Base-by-base conservation (phyloP, 2,888 invertebrate genomes). In the Dromius quadrimaculatus region DNA sequence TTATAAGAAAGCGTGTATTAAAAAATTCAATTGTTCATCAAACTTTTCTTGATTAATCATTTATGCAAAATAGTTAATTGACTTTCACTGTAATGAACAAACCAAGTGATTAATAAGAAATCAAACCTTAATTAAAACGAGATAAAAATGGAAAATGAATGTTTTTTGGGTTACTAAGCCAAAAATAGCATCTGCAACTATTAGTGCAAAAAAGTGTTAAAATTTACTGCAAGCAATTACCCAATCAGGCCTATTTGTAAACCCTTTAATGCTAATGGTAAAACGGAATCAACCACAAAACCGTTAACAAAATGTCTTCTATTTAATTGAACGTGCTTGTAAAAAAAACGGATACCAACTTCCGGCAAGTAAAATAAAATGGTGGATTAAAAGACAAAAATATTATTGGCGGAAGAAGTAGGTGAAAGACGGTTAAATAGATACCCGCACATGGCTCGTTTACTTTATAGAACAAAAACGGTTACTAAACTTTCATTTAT, bases 251-350 rank as follows among this genome's bases (percentile, higher is more conserved):
- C n/a, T 23, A 54, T 54, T 54, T 32, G 28, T 28, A 23, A 13
- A 5, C n/a, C 11, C 1, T 13, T 15, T 32, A 28, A 41, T 41
- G 50, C 50, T 54, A 54, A 54, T 54, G 50, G 50, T 54, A 54
- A 54, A 54, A 32, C 11, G 15, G 50, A 32, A 15, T 54, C 28
- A 54, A 54, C 50, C 22, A 41, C 38, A 43, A 45, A 68, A 59
- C 68, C 68, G 68, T 68, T 68, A 68, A 59, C 34, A 68, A 45
- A 68, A 59, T 68, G 68, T 59, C 43, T 17, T 57, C 66, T 36
- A 59, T 13, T 20, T 68, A 68, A 68, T 68, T 68, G 68, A 68
- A 68, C 59, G 43, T 59, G 17, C 59, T 19, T 68, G 68, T 68
- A 54, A 41, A 20, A 54, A 50, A 59, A 59, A 38, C 41, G 62